These are phyloP conservation scores for Saturnia japonica DNA, from an alignment of 2,888 invertebrate genomes.

Conservation along the genomic window DNA sequence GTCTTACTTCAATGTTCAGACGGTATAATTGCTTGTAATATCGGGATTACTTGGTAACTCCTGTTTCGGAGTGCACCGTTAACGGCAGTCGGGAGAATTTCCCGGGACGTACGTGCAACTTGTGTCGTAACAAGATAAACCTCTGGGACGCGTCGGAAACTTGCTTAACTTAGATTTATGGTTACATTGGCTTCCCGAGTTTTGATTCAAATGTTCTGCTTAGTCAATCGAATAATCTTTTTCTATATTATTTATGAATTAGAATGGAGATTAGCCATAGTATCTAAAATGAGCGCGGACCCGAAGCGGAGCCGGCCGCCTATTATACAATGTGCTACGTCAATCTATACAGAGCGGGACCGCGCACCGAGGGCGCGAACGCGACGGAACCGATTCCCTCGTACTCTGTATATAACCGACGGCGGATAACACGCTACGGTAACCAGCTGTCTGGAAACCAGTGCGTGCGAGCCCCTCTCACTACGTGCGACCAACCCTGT, in stretches of 20 bases:
- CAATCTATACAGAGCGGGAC: too few relatives aligned
- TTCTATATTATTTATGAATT: not conserved
- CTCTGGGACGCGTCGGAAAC: slow-evolving; percentile 44
- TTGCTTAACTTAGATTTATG: slow-evolving; percentile 39
- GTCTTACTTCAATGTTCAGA: slow-evolving; percentile 29
- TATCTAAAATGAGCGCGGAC: too few relatives aligned
- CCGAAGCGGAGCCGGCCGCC: too few relatives aligned
- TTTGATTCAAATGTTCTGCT: not conserved
- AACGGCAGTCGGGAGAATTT: slow-evolving; percentile 59
- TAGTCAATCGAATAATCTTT: not conserved
- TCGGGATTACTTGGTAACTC: slow-evolving; percentile 51
- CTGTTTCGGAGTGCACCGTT: slow-evolving; percentile 41
- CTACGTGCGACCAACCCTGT: too few relatives aligned
- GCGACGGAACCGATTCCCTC: too few relatives aligned
- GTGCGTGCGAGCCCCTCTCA: too few relatives aligned
- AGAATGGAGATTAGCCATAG: not conserved
- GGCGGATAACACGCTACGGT: too few relatives aligned
- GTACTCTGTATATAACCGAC: too few relatives aligned
- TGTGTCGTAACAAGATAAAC: slow-evolving; percentile 43
- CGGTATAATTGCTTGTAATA: slow-evolving; percentile 63
- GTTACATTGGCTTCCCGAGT: not conserved
- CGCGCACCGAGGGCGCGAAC: too few relatives aligned
- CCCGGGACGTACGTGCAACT: slow-evolving; percentile 42
- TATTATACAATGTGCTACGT: too few relatives aligned
- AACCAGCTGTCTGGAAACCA: too few relatives aligned